Percentiles rank a stretch among this genome's conserved stretches.
phyloP scores from a whole-genome alignment of 2,113 vertebrate genomes.

The Microcebus tavaratra region DNA sequence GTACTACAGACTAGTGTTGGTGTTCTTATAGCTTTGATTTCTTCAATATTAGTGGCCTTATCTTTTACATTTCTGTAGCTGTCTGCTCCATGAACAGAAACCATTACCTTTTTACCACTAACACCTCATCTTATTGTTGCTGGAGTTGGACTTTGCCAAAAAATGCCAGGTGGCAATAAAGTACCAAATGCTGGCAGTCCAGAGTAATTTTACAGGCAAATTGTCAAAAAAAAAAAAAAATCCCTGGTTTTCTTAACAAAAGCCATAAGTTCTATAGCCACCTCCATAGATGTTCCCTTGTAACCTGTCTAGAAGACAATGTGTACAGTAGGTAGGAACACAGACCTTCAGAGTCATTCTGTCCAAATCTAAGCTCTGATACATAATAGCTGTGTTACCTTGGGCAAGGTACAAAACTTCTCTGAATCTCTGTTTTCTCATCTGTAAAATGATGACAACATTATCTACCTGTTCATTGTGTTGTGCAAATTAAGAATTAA shows the following conservation, averaged over 20 bases:
- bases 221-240: not conserved
- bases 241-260: not conserved
- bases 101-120: not conserved
- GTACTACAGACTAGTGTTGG: fast-evolving
- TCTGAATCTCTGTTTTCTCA: not conserved
- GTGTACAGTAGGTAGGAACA: not conserved
- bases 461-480: not conserved
- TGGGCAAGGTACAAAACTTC: not conserved
- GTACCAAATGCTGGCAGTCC: not conserved
- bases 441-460: not conserved
- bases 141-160: not conserved
- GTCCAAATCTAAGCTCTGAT: not conserved
- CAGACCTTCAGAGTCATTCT: not conserved
- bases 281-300: not conserved
- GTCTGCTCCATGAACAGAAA: not conserved
- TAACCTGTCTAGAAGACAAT: not conserved
- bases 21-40: not conserved
- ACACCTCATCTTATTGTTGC: not conserved
- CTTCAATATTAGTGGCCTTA: not conserved
- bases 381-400: not conserved
- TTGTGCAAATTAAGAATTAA: not conserved
- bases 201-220: slow-evolving; percentile 34
- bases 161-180: not conserved
- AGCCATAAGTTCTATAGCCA: not conserved
- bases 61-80: not conserved